A percentile compares a stretch with the other conserved stretches of the same genome.
phyloP scores from a whole-genome alignment of 2,888 invertebrate genomes.

The Tetropium fuscum region DNA sequence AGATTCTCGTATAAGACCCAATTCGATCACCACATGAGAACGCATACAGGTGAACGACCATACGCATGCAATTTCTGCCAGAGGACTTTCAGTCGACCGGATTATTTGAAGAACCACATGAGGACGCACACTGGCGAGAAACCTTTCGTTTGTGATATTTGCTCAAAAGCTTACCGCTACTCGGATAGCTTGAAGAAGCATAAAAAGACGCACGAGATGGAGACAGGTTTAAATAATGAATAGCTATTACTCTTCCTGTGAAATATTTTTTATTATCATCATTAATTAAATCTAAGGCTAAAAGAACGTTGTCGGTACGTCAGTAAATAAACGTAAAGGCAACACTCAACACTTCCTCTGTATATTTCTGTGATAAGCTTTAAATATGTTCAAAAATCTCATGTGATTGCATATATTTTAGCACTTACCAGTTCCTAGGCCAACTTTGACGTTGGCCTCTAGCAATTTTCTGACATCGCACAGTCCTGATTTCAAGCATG shows the following conservation, averaged over 20 bases:
- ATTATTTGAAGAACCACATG: conserved; percentile 64
- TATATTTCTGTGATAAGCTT: too few relatives aligned
- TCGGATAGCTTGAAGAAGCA: conserved; percentile 46
- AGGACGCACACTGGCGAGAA: conserved; percentile 64
- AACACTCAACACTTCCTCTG: too few relatives aligned
- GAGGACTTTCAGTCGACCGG: conserved; percentile 63
- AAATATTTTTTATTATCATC: too few relatives aligned
- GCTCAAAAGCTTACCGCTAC: conserved; percentile 59
- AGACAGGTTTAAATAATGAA: conserved; percentile 7
- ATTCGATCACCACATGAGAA: conserved; percentile 39
- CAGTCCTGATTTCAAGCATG: conserved; percentile 82
- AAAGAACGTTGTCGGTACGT: too few relatives aligned
- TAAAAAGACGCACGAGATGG: conserved; percentile 32
- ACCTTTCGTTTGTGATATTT: conserved; percentile 64
- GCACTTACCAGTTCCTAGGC: conserved; percentile 85
- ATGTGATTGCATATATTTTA: neutral
- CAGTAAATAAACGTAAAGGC: too few relatives aligned
- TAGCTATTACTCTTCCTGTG: too few relatives aligned
- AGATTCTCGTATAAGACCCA: conserved; percentile 39
- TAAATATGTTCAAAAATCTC: too few relatives aligned
- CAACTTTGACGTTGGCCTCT: conserved; percentile 76
- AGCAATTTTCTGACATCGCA: conserved; percentile 80
- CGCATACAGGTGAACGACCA: conserved; percentile 51
- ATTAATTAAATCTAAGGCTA: too few relatives aligned
- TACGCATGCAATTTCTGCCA: conserved; percentile 45